Evolutionary conservation across 92 coral and sea anemone genomes (phyloP).

Genomic region (Parazoanthus atlanticus): DNA sequence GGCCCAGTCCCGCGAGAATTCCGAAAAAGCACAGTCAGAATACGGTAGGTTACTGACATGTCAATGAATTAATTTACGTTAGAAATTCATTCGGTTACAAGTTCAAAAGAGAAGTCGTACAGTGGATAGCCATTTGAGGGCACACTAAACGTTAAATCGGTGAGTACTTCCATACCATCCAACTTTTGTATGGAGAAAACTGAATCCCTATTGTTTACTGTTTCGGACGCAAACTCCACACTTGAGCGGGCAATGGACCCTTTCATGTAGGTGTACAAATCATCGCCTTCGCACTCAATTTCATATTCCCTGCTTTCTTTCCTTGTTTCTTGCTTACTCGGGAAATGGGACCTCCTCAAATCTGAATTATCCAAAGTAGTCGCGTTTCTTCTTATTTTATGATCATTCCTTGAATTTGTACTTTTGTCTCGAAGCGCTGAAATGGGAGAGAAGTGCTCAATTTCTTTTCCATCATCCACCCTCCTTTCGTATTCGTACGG

Average conservation of each 20-base stretch:
- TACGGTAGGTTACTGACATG: too few relatives aligned
- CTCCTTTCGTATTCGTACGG: neutral
- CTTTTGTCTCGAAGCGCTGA: neutral
- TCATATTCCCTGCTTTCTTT: neutral
- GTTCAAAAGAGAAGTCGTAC: conserved; percentile 45
- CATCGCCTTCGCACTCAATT: neutral
- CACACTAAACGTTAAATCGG: conserved; percentile 3
- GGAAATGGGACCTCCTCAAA: neutral
- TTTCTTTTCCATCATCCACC: neutral
- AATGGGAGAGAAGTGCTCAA: neutral
- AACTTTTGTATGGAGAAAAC: neutral
- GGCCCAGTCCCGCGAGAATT: too few relatives aligned
- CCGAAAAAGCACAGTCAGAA: too few relatives aligned
- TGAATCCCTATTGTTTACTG: neutral
- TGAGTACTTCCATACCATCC: neutral
- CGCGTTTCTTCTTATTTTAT: neutral
- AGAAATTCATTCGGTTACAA: conserved; percentile 16
- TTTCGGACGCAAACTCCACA: neutral
- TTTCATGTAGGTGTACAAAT: neutral
- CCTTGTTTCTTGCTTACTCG: neutral
- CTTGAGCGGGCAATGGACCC: neutral
- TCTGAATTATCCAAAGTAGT: neutral
- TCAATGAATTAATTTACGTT: too few relatives aligned
- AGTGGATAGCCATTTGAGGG: conserved; percentile 22
- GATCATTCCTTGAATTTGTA: neutral